Conservation (phyloP, 2,888 invertebrate species). For the Melikaiella ostensackeni region DNA sequence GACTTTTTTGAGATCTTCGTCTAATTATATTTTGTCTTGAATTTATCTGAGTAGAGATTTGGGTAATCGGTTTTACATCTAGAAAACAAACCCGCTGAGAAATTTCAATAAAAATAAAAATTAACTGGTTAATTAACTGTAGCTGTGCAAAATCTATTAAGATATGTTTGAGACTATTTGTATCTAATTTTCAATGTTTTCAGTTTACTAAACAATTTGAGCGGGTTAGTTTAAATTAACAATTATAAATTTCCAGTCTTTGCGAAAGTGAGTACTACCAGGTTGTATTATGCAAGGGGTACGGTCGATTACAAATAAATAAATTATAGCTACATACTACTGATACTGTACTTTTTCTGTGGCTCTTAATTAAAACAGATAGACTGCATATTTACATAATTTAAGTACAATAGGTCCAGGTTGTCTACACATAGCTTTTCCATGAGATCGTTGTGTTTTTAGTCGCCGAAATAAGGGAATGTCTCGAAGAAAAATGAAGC, state of each 20-base stretch:
- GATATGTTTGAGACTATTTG: background rate
- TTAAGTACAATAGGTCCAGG: constrained; percentile 35
- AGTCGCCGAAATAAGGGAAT: background rate
- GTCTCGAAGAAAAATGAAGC: constrained; percentile 4
- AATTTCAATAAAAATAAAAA: background rate
- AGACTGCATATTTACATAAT: constrained; percentile 14
- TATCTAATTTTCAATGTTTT: background rate
- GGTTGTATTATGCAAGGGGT: constrained; percentile 12
- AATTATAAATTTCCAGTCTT: background rate
- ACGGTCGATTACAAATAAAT: constrained; percentile 5
- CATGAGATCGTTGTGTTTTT: constrained; percentile 35
- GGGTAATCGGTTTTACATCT: background rate
- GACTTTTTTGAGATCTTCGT: constrained; percentile 1
- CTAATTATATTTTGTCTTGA: constrained; percentile 14
- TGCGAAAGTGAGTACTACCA: background rate
- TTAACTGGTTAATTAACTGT: background rate
- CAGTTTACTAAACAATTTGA: background rate
- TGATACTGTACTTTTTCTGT: constrained; percentile 8
- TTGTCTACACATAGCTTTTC: constrained; percentile 4
- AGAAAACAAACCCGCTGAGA: background rate
- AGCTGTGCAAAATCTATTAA: constrained; percentile 13
- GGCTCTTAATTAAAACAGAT: constrained; percentile 1
- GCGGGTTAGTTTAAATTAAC: constrained; percentile 1
- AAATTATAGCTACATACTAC: constrained; percentile 18
- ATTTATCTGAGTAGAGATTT: background rate